Percentiles rank a stretch among this genome's conserved stretches.
Conservation (phyloP, 2,113 vertebrate genomes). For the Microcebus lehilahytsara region DNA sequence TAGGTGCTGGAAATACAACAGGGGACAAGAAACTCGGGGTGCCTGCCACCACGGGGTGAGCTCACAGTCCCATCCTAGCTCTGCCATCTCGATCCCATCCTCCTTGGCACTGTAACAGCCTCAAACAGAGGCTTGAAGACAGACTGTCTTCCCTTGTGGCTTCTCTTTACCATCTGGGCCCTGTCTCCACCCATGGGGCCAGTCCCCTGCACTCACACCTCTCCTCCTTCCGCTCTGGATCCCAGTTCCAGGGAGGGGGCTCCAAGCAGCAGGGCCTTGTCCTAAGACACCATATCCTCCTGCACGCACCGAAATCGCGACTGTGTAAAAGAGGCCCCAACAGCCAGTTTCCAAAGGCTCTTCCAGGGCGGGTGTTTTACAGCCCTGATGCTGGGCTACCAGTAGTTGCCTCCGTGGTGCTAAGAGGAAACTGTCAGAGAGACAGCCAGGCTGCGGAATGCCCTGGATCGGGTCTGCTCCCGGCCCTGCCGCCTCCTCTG, state of each 20-base stretch:
- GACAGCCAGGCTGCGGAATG: background rate
- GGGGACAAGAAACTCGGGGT: background rate
- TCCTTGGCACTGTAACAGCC: background rate
- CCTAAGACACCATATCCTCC: background rate
- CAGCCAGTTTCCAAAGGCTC: background rate
- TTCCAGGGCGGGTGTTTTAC: fast-evolving
- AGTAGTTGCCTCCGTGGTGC: background rate
- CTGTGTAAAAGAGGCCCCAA: background rate
- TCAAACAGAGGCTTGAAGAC: no score
- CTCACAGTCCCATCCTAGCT: background rate
- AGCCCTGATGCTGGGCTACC: background rate
- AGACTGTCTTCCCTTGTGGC: no score
- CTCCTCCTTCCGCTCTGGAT: no score
- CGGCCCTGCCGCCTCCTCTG: background rate
- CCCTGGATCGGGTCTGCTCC: background rate
- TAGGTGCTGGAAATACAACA: no score
- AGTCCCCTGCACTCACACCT: background rate
- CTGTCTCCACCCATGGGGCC: background rate
- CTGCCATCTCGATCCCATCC: background rate
- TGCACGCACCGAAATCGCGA: fast-evolving
- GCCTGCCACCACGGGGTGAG: fast-evolving
- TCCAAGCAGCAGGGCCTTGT: background rate
- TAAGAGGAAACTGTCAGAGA: background rate
- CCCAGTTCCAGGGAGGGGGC: background rate
- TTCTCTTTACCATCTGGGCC: background rate